Evolutionary conservation across 2,888 invertebrate species (phyloP).

Genomic region (Brenthis ino): DNA sequence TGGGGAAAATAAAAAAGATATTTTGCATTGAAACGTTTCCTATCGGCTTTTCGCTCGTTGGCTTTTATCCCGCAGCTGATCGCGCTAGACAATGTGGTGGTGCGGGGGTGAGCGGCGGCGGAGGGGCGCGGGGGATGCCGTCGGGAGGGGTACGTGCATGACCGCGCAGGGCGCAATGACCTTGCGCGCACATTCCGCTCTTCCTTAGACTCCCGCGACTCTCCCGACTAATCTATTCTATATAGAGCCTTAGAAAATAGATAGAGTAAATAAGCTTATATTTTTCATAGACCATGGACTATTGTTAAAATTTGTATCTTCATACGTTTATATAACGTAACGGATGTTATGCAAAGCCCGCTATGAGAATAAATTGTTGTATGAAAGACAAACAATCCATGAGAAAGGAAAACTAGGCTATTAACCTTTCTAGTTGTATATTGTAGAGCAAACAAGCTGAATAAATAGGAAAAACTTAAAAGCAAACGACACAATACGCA

Average conservation of each 20-base stretch:
- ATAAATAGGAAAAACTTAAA: constrained; percentile 50
- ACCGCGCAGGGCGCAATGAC: constrained; percentile 82
- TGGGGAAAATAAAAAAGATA: constrained; percentile 67
- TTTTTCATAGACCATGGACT: background rate
- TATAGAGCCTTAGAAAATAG: constrained; percentile 19
- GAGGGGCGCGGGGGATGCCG: constrained; percentile 41
- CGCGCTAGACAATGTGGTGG: constrained; percentile 76
- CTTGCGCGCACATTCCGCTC: constrained; percentile 78
- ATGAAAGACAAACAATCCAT: constrained; percentile 40
- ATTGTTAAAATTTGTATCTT: background rate
- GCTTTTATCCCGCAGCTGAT: constrained; percentile 77
- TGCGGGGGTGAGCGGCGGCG: constrained; percentile 40
- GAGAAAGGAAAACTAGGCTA: constrained; percentile 63
- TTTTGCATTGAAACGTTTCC: constrained; percentile 74
- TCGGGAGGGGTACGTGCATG: constrained; percentile 71
- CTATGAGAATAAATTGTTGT: constrained; percentile 32
- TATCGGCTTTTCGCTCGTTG: constrained; percentile 69
- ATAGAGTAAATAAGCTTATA: constrained; percentile 10
- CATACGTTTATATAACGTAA: constrained; percentile 28
- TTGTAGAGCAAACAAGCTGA: constrained; percentile 58
- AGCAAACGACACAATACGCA: constrained; percentile 20
- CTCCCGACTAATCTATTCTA: constrained; percentile 56
- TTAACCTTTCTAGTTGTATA: constrained; percentile 65
- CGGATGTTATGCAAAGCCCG: constrained; percentile 36
- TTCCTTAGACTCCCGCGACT: constrained; percentile 68